Base-by-base conservation (phyloP, 2,797 vertebrate genomes). In the Melanotaenia parkinsoni region DNA sequence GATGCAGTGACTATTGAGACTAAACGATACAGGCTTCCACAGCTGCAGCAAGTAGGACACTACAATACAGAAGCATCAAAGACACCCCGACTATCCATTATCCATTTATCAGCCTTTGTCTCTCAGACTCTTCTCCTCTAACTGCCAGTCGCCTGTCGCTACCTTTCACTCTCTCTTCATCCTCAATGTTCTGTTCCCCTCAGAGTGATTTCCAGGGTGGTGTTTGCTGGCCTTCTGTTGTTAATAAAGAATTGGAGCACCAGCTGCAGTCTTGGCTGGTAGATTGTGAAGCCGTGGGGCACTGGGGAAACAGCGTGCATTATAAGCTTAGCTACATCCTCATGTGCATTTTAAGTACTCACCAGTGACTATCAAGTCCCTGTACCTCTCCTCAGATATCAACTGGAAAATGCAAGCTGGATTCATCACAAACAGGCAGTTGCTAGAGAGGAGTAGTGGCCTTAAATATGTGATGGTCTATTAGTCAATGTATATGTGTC, bases 201-300 rank as follows among this genome's bases (percentile, higher is more conserved):
- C 72, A 77, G 80, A 85, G 78, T 84, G 71, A 89, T 91, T 89
- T 91, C 86, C 87, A 83, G 79, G 81, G 58, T 68, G 56, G 74
- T 75, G 72, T 89, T 88, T 84, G 80, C 78, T 85, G 80, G 81
- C 67, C 81, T 81, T 91, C 92, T 94, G 91, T 91, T 93, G 86
- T 91, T 92, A 92, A 95, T 94, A 93, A 94, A 93, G 87, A 83
- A 26, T 80, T 93, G 89, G 87, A 93, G 79, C 47, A 1, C 72
- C 75, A 74, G 81, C 86, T 80, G 72, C 76, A 58, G 67, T 75
- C 79, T 89, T 89, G 90, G 85, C 86, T 88, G 73, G 87, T 86
- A 84, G 71, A 76, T 63, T 80, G 76, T 68, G 47, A 87, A 86
- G 83, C 79, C 87, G 77, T 24, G 0, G 79, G 89, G 85, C 82